phyloP scores from a whole-genome alignment of 2,113 vertebrate species.

The Stegostoma tigrinum region DNA sequence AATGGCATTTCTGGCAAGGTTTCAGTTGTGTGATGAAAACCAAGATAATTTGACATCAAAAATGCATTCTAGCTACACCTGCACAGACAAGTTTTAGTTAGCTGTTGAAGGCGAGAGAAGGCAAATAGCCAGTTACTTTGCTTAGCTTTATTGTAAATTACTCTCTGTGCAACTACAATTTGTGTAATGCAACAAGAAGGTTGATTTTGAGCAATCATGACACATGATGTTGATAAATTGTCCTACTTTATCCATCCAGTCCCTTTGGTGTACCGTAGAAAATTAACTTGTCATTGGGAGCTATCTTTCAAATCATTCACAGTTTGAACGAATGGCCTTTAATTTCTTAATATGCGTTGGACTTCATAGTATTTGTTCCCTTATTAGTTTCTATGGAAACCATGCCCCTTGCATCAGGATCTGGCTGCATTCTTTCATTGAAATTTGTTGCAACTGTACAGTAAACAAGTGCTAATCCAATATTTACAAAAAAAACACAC shows the following conservation, averaged over 20 bases:
- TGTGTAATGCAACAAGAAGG: not conserved
- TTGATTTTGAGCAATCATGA: not conserved
- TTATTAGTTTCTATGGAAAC: constrained; percentile 25
- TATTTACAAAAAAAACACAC: not conserved
- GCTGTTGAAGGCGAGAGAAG: not conserved
- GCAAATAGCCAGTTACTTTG: not conserved
- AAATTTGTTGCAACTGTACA: not conserved
- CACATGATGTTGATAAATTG: not conserved
- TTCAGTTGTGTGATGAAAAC: not conserved
- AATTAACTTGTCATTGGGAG: constrained; percentile 14
- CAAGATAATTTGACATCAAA: not conserved
- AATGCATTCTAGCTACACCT: not conserved
- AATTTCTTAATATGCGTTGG: not conserved
- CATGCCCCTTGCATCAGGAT: not conserved
- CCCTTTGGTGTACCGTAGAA: not conserved
- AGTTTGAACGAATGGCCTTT: not conserved
- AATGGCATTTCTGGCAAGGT: not conserved
- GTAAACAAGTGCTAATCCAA: not conserved
- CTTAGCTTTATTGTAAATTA: not conserved
- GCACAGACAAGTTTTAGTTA: not conserved
- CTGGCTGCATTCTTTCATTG: not conserved
- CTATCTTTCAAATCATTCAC: constrained; percentile 2
- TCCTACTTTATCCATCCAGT: not conserved
- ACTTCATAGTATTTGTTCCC: not conserved
- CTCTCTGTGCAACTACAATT: not conserved